These are phyloP conservation scores for Drosophila nigrodunni DNA, from an alignment of 1,140 invertebrate species.

Conservation along the genomic window DNA sequence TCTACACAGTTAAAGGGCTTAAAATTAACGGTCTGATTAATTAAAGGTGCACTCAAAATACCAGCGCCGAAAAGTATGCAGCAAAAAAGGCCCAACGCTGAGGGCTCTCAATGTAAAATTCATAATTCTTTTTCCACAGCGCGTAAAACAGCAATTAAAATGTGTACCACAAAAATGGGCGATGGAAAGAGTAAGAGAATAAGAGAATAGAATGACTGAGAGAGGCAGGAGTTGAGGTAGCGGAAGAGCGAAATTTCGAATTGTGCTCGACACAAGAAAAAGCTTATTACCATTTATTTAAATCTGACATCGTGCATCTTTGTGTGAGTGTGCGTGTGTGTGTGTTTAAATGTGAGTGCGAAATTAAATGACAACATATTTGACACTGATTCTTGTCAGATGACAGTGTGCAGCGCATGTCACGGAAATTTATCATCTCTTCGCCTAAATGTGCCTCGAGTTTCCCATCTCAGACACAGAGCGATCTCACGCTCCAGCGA, in stretches of 20 bases:
- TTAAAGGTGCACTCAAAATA: slow-evolving; percentile 63
- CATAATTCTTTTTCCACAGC: slow-evolving; percentile 64
- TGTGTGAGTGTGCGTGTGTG: slow-evolving; percentile 41
- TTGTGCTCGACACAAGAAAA: slow-evolving; percentile 30
- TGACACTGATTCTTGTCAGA: slow-evolving; percentile 83
- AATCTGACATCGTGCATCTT: slow-evolving; percentile 60
- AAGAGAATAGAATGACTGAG: background rate
- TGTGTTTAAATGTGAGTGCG: slow-evolving; percentile 61
- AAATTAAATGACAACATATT: slow-evolving; percentile 84
- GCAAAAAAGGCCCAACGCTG: slow-evolving; percentile 25
- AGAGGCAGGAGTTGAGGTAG: background rate
- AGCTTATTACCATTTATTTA: slow-evolving; percentile 77
- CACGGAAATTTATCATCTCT: slow-evolving; percentile 78
- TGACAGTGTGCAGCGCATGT: slow-evolving; percentile 66
- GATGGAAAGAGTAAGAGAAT: background rate
- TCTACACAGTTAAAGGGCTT: slow-evolving; percentile 15
- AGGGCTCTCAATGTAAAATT: slow-evolving; percentile 56
- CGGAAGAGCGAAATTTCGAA: slow-evolving; percentile 2
- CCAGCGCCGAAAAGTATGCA: slow-evolving; percentile 40
- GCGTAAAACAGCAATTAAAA: slow-evolving; percentile 72
- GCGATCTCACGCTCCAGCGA: slow-evolving; percentile 19
- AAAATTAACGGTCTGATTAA: slow-evolving; percentile 65
- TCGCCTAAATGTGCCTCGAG: slow-evolving; percentile 55
- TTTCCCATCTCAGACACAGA: background rate
- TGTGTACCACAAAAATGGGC: slow-evolving; percentile 17